phyloP scores from a whole-genome alignment of 2,113 vertebrate genomes.

The Peucedramus taeniatus region DNA sequence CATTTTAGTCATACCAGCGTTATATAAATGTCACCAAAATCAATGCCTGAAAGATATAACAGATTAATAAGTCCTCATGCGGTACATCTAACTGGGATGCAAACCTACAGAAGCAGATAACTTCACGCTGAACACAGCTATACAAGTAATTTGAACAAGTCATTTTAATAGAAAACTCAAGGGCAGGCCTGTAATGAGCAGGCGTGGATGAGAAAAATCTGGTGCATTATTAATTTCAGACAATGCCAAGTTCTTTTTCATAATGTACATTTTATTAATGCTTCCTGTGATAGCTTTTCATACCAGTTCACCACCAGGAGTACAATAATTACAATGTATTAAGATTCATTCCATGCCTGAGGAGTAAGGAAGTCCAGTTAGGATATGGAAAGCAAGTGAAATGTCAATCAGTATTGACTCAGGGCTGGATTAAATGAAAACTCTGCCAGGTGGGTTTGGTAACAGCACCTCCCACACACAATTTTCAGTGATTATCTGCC shows the following conservation, averaged over 20 bases:
- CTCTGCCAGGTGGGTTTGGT: not conserved
- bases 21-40: conserved; percentile 47
- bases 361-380: conserved; percentile 50
- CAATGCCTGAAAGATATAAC: conserved; percentile 7
- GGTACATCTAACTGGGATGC: not conserved
- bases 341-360: conserved; percentile 64
- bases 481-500: not conserved
- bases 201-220: not conserved
- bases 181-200: not conserved
- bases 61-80: not conserved
- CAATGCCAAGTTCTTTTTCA: not conserved
- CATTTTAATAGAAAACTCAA: conserved; percentile 33
- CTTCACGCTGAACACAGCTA: not conserved
- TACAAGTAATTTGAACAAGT: not conserved
- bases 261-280: conserved; percentile 64
- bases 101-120: conserved; percentile 7
- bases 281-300: conserved; percentile 41
- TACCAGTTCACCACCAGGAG: conserved; percentile 29
- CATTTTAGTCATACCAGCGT: conserved; percentile 24
- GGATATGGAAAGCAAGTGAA: conserved; percentile 16
- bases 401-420: not conserved
- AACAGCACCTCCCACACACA: not conserved
- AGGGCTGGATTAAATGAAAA: not conserved
- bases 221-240: conserved; percentile 44
- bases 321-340: conserved; percentile 63